A percentile compares a stretch with the other conserved stretches of the same genome.
Conservation (phyloP, 2,888 invertebrate species). For the Papilio elwesi region DNA sequence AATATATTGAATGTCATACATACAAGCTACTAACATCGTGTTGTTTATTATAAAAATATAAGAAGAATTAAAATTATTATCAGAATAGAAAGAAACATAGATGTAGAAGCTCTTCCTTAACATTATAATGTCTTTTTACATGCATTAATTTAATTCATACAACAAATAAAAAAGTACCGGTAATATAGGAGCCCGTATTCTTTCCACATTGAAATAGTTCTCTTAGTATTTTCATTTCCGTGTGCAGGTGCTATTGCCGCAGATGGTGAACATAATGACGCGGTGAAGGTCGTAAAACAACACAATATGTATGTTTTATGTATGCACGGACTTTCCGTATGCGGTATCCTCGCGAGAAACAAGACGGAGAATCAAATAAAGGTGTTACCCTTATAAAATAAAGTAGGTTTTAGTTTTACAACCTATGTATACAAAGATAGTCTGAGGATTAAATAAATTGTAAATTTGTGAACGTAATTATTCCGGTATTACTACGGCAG, state of each 20-base stretch:
- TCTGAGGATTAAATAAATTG: not conserved
- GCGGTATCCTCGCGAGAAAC: conserved; percentile 1
- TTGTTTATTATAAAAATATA: no score
- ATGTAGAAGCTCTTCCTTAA: no score
- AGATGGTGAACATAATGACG: conserved; percentile 28
- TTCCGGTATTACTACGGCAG: no score
- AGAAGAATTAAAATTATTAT: no score
- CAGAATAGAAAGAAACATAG: no score
- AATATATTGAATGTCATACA: no score
- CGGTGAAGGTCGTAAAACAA: conserved; percentile 23
- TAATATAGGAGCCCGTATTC: not conserved
- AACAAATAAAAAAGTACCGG: not conserved
- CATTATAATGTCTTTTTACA: no score
- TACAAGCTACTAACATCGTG: no score
- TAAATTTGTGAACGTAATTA: no score
- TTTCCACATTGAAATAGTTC: not conserved
- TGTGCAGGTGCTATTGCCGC: conserved; percentile 8
- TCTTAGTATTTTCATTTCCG: conserved; percentile 5
- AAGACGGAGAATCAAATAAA: not conserved
- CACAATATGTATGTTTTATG: conserved; percentile 1
- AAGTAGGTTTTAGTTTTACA: not conserved
- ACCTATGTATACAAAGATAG: not conserved
- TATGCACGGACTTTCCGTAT: conserved; percentile 11
- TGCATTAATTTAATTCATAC: no score
- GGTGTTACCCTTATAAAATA: not conserved